A percentile compares a stretch with the other conserved stretches of the same genome.
Conservation (phyloP, 2,113 vertebrate genomes). For the Labrus mixtus region DNA sequence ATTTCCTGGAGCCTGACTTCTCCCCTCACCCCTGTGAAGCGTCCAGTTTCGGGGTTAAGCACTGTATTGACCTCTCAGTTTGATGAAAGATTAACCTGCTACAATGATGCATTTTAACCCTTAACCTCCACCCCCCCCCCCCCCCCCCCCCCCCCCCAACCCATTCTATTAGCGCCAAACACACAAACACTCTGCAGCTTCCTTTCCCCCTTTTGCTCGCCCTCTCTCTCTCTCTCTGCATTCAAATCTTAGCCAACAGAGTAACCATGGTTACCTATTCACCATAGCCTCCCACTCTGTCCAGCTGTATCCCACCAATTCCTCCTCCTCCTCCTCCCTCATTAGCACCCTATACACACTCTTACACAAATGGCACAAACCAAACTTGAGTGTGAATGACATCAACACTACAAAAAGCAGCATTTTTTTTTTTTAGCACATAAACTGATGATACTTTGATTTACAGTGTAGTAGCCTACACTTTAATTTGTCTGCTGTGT, state of each 20-base stretch:
- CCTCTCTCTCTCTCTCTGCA: constrained; percentile 66
- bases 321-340: constrained; percentile 60
- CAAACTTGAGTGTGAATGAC: constrained; percentile 33
- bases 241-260: constrained; percentile 81
- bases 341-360: constrained; percentile 73
- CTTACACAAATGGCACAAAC: constrained; percentile 42
- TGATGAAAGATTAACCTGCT: constrained; percentile 80
- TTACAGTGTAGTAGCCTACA: not conserved
- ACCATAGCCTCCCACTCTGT: constrained; percentile 75
- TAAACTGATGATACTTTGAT: not conserved
- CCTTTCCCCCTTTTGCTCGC: constrained; percentile 43
- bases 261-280: constrained; percentile 86
- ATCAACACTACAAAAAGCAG: not conserved
- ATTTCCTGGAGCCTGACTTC: constrained; percentile 28
- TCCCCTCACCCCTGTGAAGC: not conserved
- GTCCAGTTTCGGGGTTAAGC: constrained; percentile 64
- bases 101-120: constrained; percentile 79
- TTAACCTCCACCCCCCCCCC: constrained; percentile 33
- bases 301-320: constrained; percentile 79
- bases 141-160: no score
- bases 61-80: constrained; percentile 66
- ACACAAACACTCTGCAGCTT: constrained; percentile 65
- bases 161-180: constrained; percentile 27
- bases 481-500: constrained; percentile 22
- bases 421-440: not conserved